Conservation (phyloP, 1,140 invertebrate genomes). For the Berghia stephanieae region DNA sequence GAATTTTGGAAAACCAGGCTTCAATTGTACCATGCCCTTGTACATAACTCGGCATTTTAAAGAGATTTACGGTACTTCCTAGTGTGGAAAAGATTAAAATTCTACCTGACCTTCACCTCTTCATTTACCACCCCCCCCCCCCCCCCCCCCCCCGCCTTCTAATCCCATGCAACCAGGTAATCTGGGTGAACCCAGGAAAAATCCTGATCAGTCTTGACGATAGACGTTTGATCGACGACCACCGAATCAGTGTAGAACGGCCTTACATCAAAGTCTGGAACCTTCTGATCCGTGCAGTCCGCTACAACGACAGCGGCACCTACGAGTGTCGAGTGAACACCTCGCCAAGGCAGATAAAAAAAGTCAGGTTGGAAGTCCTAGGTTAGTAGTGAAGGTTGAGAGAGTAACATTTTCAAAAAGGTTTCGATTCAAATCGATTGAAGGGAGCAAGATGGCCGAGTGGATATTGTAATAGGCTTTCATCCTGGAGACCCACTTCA, state of each 20-base stretch:
- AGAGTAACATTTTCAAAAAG: neutral
- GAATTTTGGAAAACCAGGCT: no score
- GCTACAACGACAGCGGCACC: conserved; percentile 48
- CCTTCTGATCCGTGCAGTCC: conserved; percentile 52
- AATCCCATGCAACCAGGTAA: conserved; percentile 44
- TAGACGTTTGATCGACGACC: conserved; percentile 52
- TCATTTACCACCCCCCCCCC: neutral
- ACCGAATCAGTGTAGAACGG: conserved; percentile 54
- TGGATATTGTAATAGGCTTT: no score
- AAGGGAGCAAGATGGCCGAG: no score
- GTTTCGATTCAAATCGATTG: no score
- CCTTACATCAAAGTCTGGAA: conserved; percentile 56
- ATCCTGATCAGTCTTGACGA: conserved; percentile 52
- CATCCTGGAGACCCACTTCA: no score
- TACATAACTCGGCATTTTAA: no score
- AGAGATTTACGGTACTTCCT: no score
- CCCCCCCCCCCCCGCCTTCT: neutral
- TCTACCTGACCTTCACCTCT: no score
- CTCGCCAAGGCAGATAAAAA: conserved; percentile 45
- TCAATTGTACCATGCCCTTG: no score
- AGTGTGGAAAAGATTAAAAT: no score
- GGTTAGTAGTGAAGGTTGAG: conserved; percentile 37
- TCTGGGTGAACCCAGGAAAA: conserved; percentile 57
- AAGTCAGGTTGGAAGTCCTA: conserved; percentile 51
- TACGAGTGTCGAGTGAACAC: conserved; percentile 60